Evolutionary conservation across 2,113 vertebrate genomes (phyloP).

Genomic region (Origma solitaria): DNA sequence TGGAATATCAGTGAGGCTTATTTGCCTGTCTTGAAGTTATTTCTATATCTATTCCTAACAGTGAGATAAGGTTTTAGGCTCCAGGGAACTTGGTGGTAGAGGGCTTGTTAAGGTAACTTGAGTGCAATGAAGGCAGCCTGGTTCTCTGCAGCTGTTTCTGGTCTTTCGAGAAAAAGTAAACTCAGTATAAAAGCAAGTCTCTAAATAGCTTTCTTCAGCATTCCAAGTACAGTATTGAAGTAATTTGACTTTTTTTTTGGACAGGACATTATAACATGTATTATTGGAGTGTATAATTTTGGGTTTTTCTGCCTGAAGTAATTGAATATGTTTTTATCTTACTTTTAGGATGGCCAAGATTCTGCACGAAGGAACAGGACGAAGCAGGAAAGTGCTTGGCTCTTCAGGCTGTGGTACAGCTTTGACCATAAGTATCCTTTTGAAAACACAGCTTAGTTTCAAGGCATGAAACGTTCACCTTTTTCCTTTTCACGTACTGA

Average conservation of each 20-base stretch:
- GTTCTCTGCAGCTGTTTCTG: neutral
- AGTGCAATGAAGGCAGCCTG: neutral
- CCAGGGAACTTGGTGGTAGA: neutral
- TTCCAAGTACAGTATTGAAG: neutral
- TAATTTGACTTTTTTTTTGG: neutral
- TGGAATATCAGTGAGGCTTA: neutral
- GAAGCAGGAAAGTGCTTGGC: slow-evolving; percentile 96
- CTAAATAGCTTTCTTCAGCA: neutral
- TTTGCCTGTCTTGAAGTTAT: neutral
- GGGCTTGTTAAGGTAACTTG: neutral
- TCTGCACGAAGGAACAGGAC: slow-evolving; percentile 80
- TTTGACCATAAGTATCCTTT: slow-evolving; percentile 99
- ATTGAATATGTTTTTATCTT: neutral
- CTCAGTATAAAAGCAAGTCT: neutral
- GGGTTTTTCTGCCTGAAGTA: neutral
- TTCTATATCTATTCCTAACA: neutral
- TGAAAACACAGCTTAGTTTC: neutral
- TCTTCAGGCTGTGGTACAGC: slow-evolving; percentile 96
- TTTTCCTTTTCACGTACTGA: neutral
- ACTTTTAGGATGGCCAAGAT: slow-evolving; percentile 72
- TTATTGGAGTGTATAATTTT: neutral
- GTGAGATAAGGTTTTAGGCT: neutral
- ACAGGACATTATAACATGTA: neutral
- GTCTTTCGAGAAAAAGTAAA: neutral
- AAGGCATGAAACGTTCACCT: neutral